Base-by-base conservation (phyloP, 2,888 invertebrate species). In the Sisyra nigra region DNA sequence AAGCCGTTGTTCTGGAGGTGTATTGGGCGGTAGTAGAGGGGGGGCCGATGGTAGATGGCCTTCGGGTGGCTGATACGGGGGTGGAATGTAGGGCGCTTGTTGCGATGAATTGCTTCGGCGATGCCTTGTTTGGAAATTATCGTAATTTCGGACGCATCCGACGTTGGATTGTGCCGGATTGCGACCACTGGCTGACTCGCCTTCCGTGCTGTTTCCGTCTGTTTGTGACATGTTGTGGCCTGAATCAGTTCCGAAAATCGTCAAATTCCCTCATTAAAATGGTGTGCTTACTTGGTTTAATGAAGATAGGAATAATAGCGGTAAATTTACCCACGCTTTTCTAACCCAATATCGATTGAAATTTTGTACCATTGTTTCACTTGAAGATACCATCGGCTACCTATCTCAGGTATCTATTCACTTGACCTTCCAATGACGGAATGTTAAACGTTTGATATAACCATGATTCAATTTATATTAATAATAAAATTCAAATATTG, bases 201-300 rank as follows among this genome's bases (percentile, higher is more conserved):
- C 71, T 56, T 81, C 82, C 56, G 82, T 73, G 63, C 86, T 87
- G 71, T 81, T 85, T 56, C 81, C 84, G 66, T 87, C 87, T 60
- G 74, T 80, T 68, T 86, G 85, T 63, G 87, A 85, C 74, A 86
- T 72, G 74, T 87, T 86, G 76, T 88, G 87, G 74, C 87, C 88
- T 86, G 76, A 61, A 61, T 37, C 19, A 24, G 24, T 24, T 24
- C 24, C 24, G 24, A 24, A 24, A 24, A 24, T 24, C 24, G 7
- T 24, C 24, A 24, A 7, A 24, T 24, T 24, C 7, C 24, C 24
- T 24, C 24, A 24, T 24, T 24, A 24, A 24, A 24, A 24, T 7
- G 7, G 24, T 24, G 24, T 24, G 24, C 3, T 24, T 24, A n/a
- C n/a, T 24, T 24, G 24, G 7, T 3, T 24, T 24, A 24, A 24